Base-by-base conservation (phyloP, 2,797 vertebrate species). In the Heliangelus exortis region DNA sequence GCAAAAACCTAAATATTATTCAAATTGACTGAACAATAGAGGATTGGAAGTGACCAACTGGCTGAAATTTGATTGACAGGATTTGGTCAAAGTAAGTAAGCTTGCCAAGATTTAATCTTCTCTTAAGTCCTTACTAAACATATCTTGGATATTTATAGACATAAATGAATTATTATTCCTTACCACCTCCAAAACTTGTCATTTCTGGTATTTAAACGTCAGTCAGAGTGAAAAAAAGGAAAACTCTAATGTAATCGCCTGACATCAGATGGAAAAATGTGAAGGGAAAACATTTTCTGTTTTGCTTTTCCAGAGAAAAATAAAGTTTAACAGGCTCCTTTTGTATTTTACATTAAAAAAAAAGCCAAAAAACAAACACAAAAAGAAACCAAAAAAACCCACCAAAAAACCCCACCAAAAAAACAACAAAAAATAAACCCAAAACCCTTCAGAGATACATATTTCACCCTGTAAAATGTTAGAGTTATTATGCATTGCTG, bases 51-150 rank as follows among this genome's bases (percentile, higher is more conserved):
- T 3, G 25, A 97, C 96, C 96, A 98, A 94, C 96, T 97, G 97
- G 95, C 78, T 97, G 91, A 91, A 97, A 96, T 96, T 93, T 97
- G 96, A 96, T 97, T 98, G 96, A 94, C 95, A 97, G 86, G 34
- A 59, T 95, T 96, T 89, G 80, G 87, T 94, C 89, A 97, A 72
- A 63, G 78, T 86, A 96, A 97, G 88, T 90, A 94, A 96, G 96
- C 75, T 92, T 97, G 96, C 94, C 96, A 97, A 97, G 96, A 97
- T 96, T 96, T 92, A 95, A 75, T 97, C 90, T 97, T 96, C 97
- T 97, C 86, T 97, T 97, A 97, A 89, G 95, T 98, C 74, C 92
- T 90, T 94, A 97, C 84, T 91, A 95, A 97, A 97, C 85, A 88
- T 95, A 89, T 95, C 59, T 89, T 93, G 80, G 84, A 79, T 97